A percentile compares a stretch with the other conserved stretches of the same genome.
These are phyloP conservation scores for Hydrolagus colliei DNA, from an alignment of 2,797 vertebrate genomes.

Conservation along the genomic window DNA sequence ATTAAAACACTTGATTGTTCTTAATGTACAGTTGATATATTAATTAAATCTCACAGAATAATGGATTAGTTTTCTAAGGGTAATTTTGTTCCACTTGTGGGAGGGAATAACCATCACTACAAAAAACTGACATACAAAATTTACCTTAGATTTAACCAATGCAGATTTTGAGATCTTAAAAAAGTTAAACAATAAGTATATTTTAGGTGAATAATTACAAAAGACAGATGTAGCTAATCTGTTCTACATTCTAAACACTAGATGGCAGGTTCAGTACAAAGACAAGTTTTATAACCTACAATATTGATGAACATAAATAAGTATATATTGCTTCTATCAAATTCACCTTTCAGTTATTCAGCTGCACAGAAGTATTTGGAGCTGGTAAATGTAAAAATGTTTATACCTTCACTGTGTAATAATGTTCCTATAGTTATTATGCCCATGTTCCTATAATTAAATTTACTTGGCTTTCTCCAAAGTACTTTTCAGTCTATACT, in stretches of 20 bases:
- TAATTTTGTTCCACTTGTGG: neutral
- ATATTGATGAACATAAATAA: neutral
- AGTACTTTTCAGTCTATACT: neutral
- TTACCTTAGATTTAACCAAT: neutral
- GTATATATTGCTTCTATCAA: neutral
- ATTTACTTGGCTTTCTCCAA: neutral
- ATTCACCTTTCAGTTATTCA: neutral
- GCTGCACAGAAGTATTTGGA: neutral
- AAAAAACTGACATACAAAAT: neutral
- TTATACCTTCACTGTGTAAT: neutral
- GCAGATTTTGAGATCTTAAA: neutral
- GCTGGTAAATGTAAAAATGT: neutral
- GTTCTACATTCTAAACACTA: slow-evolving; percentile 60
- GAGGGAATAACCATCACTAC: neutral
- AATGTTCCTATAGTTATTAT: no score
- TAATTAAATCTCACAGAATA: neutral
- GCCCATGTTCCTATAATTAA: no score
- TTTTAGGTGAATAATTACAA: neutral
- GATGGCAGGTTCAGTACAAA: slow-evolving; percentile 53
- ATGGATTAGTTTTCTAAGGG: neutral
- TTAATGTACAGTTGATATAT: no score
- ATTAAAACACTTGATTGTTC: neutral
- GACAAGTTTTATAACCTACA: neutral
- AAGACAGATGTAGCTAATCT: slow-evolving; percentile 40
- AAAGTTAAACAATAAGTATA: neutral